Evolutionary conservation across 2,888 invertebrate genomes (phyloP).

Genomic region (Phaedon cochleariae): DNA sequence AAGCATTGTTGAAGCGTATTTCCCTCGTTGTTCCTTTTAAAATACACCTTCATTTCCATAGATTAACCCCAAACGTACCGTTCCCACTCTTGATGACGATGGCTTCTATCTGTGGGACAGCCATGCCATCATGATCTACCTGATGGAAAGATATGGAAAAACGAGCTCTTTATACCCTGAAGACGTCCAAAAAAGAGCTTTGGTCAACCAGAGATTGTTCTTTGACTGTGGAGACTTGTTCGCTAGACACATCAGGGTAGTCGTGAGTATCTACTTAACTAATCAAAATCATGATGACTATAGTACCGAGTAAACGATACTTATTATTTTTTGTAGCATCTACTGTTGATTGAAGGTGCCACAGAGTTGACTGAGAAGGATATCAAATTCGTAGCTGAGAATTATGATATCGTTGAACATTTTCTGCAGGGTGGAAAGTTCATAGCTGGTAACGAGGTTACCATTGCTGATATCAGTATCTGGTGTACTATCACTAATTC

Average conservation of each 20-base stretch:
- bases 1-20: too few species aligned
- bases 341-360: not conserved
- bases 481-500: constrained; percentile 25
- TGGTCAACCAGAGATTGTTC: constrained; percentile 65
- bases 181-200: constrained; percentile 63
- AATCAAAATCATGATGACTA: too few species aligned
- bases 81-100: constrained; percentile 68
- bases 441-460: constrained; percentile 24
- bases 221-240: constrained; percentile 58
- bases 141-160: constrained; percentile 66
- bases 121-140: constrained; percentile 64
- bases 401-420: constrained; percentile 1
- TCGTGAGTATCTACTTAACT: not conserved
- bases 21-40: too few species aligned
- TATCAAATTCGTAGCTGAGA: not conserved
- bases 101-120: constrained; percentile 65
- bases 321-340: not conserved
- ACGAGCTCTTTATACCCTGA: constrained; percentile 66
- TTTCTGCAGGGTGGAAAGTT: constrained; percentile 13
- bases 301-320: too few species aligned
- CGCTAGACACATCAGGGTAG: not conserved
- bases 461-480: constrained; percentile 33
- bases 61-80: constrained; percentile 68
- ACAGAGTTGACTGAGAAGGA: not conserved
- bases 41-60: constrained; percentile 49